Percentiles rank a stretch among this genome's conserved stretches.
Evolutionary conservation across 2,797 vertebrate genomes (phyloP).

Genomic region (Eulemur rubriventer): DNA sequence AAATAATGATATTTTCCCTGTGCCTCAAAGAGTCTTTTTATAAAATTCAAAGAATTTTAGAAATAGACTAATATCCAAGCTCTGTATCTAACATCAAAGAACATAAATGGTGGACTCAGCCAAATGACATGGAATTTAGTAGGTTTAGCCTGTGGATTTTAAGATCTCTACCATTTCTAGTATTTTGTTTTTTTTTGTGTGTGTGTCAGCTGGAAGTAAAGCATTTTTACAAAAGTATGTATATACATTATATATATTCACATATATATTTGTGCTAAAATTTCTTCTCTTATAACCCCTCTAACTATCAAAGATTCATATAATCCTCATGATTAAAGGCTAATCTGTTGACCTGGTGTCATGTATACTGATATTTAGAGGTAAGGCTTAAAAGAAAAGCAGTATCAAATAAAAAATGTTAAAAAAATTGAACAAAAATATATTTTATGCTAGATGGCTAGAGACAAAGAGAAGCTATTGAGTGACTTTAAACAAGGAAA

Average conservation of each 20-base stretch:
- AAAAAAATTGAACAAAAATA: not conserved
- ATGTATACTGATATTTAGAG: not conserved
- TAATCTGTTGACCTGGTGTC: not conserved
- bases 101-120: not conserved
- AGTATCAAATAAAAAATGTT: not conserved
- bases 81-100: not conserved
- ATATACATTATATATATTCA: no score
- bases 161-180: not conserved
- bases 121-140: not conserved
- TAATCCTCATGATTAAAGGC: not conserved
- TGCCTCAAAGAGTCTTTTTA: not conserved
- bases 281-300: not conserved
- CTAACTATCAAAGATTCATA: not conserved
- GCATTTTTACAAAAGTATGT: not conserved
- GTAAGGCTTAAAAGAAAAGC: not conserved
- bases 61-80: not conserved
- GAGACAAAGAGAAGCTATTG: not conserved
- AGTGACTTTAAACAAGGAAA: not conserved
- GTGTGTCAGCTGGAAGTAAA: not conserved
- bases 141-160: not conserved
- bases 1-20: not conserved
- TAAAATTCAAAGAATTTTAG: not conserved
- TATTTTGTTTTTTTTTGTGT: not conserved
- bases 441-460: not conserved
- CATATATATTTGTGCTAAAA: not conserved